These are phyloP conservation scores for Enteromius argenteus DNA, from an alignment of 2,797 vertebrate genomes.

Conservation along the genomic window DNA sequence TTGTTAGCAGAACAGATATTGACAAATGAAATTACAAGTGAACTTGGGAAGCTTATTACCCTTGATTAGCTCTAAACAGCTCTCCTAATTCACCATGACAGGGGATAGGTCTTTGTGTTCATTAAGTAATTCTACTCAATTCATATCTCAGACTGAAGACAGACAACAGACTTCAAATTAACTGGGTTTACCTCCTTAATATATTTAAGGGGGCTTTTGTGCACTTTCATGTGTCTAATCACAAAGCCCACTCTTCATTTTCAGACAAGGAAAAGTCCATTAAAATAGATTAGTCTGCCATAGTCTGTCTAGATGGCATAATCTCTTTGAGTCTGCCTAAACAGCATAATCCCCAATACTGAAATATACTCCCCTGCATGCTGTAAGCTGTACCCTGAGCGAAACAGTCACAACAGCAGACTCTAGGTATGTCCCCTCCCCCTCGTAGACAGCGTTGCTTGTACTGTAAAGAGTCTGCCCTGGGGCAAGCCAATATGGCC, in stretches of 20 bases:
- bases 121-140: slow-evolving; percentile 34
- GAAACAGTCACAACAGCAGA: slow-evolving; percentile 57
- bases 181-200: slow-evolving; percentile 34
- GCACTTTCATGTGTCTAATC: slow-evolving; percentile 72
- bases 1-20: slow-evolving; percentile 5
- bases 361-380: slow-evolving; percentile 65
- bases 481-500: slow-evolving; percentile 80
- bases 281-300: slow-evolving; percentile 73
- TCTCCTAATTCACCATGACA: slow-evolving; percentile 7
- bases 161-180: slow-evolving; percentile 27
- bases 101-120: slow-evolving; percentile 8
- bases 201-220: slow-evolving; percentile 64
- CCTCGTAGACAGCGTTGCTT: slow-evolving; percentile 74
- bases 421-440: slow-evolving; percentile 70
- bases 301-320: slow-evolving; percentile 64
- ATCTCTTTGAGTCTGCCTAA: slow-evolving; percentile 79
- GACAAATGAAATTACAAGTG: slow-evolving; percentile 7
- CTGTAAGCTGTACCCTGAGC: slow-evolving; percentile 55
- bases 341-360: slow-evolving; percentile 75
- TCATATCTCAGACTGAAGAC: slow-evolving; percentile 64
- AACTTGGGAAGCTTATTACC: slow-evolving; percentile 3
- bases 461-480: slow-evolving; percentile 82
- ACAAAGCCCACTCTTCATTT: slow-evolving; percentile 70
- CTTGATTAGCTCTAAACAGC: slow-evolving; percentile 8
- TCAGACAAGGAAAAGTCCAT: slow-evolving; percentile 69